Base-by-base conservation (phyloP, 2,888 invertebrate species). In the Beris chalybata region DNA sequence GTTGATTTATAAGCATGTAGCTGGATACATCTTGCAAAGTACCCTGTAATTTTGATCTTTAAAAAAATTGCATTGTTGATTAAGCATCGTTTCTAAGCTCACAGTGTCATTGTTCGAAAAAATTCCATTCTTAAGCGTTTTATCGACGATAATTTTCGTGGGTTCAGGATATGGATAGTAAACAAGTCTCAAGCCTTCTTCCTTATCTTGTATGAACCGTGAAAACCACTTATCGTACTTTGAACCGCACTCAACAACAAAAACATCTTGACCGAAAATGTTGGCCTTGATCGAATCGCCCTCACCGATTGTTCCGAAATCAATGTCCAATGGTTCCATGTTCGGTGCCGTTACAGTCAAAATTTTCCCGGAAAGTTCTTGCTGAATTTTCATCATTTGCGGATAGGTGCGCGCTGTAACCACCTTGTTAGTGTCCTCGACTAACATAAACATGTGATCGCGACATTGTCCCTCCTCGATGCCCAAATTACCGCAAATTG, bases 221-320 rank as follows among this genome's bases (percentile, higher is more conserved):
- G 89, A 87, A 73, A 93, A 82, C 93, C 93, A 93, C 64, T 85
- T 84, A 15, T 89, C 86, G 11, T 85, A 86, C 70, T 86, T 86
- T 67, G 85, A 85, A 0, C 93, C 93, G 75, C 92, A 93, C 74
- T 92, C 88, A 72, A 86, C 82, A 0, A 87, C 89, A 0, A 84
- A 81, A 1, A 90, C 83, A 0, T 81, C 74, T 1, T 81, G 81
- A 12, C 84, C 83, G 86, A 87, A 88, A 1, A 89, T 83, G 0
- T 79, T 74, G 0, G 86, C 85, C 4, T 77, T 81, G 67, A 81
- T 44, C 78, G 80, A 69, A 77, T 76, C 22, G 11, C 74, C 72
- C 4, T 75, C 73, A 0, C 74, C 74, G 13, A 84, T 71, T 7
- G 74, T 73, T 0, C 77, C 73, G 53, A 87, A 81, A 73, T 86